These are phyloP conservation scores for Agrotis puta DNA, from an alignment of 2,888 invertebrate species.

Conservation along the genomic window DNA sequence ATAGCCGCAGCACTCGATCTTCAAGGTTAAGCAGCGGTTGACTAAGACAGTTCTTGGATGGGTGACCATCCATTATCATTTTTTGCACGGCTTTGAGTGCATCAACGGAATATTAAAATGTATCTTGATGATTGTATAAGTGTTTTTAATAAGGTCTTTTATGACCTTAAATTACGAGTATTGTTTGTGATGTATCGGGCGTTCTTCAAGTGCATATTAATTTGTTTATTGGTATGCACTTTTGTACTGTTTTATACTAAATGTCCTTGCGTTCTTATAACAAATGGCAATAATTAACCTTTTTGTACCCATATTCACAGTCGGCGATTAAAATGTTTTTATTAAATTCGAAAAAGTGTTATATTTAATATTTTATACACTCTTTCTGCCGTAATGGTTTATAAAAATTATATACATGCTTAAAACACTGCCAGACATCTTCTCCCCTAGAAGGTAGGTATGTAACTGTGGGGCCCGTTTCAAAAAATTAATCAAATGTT, in stretches of 20 bases:
- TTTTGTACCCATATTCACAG: too few species aligned
- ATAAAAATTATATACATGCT: neutral
- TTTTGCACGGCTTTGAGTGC: neutral
- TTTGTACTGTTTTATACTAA: neutral
- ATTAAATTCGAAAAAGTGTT: too few species aligned
- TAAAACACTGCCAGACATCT: neutral
- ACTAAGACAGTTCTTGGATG: too few species aligned
- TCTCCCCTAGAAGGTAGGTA: too few species aligned
- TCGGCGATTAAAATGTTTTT: too few species aligned
- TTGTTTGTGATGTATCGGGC: conserved; percentile 18
- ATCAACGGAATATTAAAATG: conserved; percentile 18
- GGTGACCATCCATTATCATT: too few species aligned
- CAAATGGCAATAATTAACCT: too few species aligned
- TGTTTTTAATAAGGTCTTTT: conserved; percentile 7
- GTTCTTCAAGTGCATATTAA: conserved; percentile 30
- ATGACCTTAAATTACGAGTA: conserved; percentile 17
- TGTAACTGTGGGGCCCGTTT: too few species aligned
- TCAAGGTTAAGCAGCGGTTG: too few species aligned
- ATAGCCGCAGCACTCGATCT: too few species aligned
- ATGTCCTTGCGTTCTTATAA: neutral
- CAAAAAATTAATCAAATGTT: too few species aligned
- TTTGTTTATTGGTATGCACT: neutral
- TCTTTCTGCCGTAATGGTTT: neutral
- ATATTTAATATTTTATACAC: too few species aligned
- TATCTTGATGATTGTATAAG: conserved; percentile 5